Base-by-base conservation (phyloP, 2,113 vertebrate species). In the Theristicus caerulescens region DNA sequence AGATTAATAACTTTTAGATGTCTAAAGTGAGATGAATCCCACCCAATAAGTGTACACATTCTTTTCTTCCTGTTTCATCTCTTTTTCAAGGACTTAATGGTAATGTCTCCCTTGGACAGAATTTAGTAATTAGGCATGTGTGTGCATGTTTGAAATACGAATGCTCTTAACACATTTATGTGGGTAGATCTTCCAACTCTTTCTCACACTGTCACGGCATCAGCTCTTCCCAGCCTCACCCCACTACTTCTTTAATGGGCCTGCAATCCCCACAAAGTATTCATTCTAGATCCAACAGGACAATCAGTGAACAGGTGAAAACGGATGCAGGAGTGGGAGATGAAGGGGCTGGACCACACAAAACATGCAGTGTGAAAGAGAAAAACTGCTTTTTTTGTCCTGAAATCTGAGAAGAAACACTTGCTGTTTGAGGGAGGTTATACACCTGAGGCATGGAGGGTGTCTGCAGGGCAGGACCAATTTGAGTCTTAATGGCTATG, bases 1-100 rank as follows among this genome's bases (percentile, higher is more conserved):
- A 76, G 87, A 91, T 94, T 58, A 95, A 65, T 94, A 91, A 95
- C 89, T 95, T 96, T 93, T 80, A 54, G 62, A 62, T 58, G 38
- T 91, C 92, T 88, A 38, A 82, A 87, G 70, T 93, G 90, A 90
- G 87, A 93, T 90, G 36, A 93, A 93, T 95, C 87, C 66, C 44
- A 91, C 61, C 34, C 87, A 91, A 5, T 69, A 72, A 89, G 36
- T 57, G 26, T 32, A 82, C 34, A 79, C 27, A 85, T 89, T 13
- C 27, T 91, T 93, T 96, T 87, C 57, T 67, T 42, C 47, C 40
- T 49, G 25, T 82, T 93, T 79, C 31, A 29, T 49, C 29, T 70
- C n/a, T 87, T 7, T 90, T 93, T 82, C 85, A 69, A 85, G 26
- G 73, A 66, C 27, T 34, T 87, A 77, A 78, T 49, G 38, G 31